Conservation (phyloP, 2,113 vertebrate species). For the Brienomyrus longianalis region DNA sequence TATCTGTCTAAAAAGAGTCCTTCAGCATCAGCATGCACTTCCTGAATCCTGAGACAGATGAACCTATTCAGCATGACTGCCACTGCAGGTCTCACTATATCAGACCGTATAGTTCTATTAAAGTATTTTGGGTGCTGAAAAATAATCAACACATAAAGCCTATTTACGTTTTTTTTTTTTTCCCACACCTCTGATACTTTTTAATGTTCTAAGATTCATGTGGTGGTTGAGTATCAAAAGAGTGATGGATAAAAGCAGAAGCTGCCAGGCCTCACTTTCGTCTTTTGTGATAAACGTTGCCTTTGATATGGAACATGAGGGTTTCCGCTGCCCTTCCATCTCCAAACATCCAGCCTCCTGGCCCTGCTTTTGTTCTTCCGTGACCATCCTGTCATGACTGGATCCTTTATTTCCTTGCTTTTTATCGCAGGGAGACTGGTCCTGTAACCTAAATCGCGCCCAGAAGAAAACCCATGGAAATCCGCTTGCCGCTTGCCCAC, state of each 20-base stretch:
- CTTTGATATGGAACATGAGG: background rate
- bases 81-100: background rate
- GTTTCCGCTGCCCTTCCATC: background rate
- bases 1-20: background rate
- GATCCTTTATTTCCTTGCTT: slow-evolving; percentile 19
- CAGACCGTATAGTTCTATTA: background rate
- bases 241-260: background rate
- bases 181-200: background rate
- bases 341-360: slow-evolving; percentile 18
- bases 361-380: slow-evolving; percentile 11
- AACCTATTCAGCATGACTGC: background rate
- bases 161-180: background rate
- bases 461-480: slow-evolving; percentile 27
- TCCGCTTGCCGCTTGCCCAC: slow-evolving; percentile 23
- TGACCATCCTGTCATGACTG: slow-evolving; percentile 27
- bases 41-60: background rate
- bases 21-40: background rate
- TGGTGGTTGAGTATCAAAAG: background rate
- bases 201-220: background rate
- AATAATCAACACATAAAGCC: background rate
- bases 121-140: background rate
- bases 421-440: slow-evolving; percentile 32
- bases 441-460: slow-evolving; percentile 39
- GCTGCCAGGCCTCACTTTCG: background rate
- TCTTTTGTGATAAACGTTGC: background rate